Percentiles rank a stretch among this genome's conserved stretches.
phyloP scores from a whole-genome alignment of 2,888 invertebrate genomes.

The Apantesis nais region DNA sequence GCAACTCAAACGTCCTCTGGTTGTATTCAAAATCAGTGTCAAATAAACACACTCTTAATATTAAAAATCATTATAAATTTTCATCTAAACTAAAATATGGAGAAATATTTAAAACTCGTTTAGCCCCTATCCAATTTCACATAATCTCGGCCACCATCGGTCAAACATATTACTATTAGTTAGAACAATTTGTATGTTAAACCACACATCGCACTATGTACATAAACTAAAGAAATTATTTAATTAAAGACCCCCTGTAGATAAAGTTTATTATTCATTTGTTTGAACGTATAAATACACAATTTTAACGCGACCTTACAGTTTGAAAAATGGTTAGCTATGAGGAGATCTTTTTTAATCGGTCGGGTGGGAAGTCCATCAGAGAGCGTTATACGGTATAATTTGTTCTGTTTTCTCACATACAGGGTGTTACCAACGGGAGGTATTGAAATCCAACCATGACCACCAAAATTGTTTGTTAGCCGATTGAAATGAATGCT shows the following conservation, averaged over 20 bases:
- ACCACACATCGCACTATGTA: slow-evolving; percentile 36
- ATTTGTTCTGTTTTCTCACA: slow-evolving; percentile 70
- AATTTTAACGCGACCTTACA: slow-evolving; percentile 15
- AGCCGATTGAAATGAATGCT: slow-evolving; percentile 31
- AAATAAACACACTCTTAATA: neutral
- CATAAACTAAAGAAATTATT: slow-evolving; percentile 62
- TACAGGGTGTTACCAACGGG: slow-evolving; percentile 58
- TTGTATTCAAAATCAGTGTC: neutral
- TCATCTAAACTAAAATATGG: slow-evolving; percentile 37
- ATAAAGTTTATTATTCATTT: slow-evolving; percentile 61
- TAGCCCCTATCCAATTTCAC: slow-evolving; percentile 66
- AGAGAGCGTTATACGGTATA: slow-evolving; percentile 52
- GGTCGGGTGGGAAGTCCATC: slow-evolving; percentile 48
- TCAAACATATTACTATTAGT: slow-evolving; percentile 60
- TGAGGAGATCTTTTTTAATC: slow-evolving; percentile 34
- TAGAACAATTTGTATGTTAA: slow-evolving; percentile 70
- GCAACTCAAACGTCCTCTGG: neutral
- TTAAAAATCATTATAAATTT: slow-evolving; percentile 2
- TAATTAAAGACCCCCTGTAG: slow-evolving; percentile 71
- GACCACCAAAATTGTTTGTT: slow-evolving; percentile 38
- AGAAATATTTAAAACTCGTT: slow-evolving; percentile 47
- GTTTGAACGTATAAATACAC: slow-evolving; percentile 35
- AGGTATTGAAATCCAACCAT: slow-evolving; percentile 39
- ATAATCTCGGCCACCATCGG: slow-evolving; percentile 55
- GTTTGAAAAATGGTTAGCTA: neutral